Percentiles rank a stretch among this genome's conserved stretches.
Evolutionary conservation across 2,888 invertebrate species (phyloP).

Genomic region (Mimas tiliae): DNA sequence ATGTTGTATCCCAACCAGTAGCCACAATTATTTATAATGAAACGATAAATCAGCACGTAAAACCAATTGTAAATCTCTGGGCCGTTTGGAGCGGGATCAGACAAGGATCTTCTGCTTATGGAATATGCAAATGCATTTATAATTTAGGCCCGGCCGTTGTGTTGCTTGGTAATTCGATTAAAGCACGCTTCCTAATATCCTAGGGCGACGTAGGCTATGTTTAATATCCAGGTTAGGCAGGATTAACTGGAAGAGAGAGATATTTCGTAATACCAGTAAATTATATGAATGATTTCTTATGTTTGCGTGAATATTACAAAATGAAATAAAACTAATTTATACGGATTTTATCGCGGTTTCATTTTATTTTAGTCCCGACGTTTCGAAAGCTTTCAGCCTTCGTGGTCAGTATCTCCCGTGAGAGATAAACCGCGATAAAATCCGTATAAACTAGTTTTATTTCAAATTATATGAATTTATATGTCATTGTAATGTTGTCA

Average conservation of each 20-base stretch:
- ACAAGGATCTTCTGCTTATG: conserved; percentile 34
- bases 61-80: conserved; percentile 19
- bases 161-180: conserved; percentile 5
- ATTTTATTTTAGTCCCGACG: too few species aligned
- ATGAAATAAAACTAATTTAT: too few species aligned
- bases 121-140: conserved; percentile 60
- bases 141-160: conserved; percentile 46
- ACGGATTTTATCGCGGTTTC: too few species aligned
- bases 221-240: not conserved
- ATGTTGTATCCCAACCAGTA: not conserved
- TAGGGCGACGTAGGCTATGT: not conserved
- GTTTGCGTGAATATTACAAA: too few species aligned
- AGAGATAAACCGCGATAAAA: too few species aligned
- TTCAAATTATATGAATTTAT: too few species aligned
- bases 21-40: conserved; percentile 10
- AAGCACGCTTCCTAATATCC: conserved; percentile 20
- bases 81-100: not conserved
- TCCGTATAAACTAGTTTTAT: too few species aligned
- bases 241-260: not conserved
- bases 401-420: too few species aligned
- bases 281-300: too few species aligned
- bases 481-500: too few species aligned
- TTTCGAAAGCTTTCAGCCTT: too few species aligned
- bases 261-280: not conserved
- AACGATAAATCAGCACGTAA: conserved; percentile 17